Base-by-base conservation (phyloP, 2,888 invertebrate species). In the Patella pellucida region DNA sequence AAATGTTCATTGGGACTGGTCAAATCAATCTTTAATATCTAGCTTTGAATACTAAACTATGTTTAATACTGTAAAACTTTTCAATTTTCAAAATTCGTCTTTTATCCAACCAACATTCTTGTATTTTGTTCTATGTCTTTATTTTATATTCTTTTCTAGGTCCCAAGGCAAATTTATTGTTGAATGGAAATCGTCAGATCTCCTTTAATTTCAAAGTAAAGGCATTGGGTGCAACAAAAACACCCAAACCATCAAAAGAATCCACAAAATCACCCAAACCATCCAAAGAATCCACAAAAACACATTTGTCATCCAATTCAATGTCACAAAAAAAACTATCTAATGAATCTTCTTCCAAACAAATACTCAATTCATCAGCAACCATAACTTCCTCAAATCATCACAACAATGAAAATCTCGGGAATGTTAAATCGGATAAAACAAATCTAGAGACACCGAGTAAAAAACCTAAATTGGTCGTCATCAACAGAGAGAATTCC, bases 401-500 rank as follows among this genome's bases (percentile, higher is more conserved):
- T 4, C 41, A 7, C 9, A 41, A 41, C 41, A 41, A 41, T 41
- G 41, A 9, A 0, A 41, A 41, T 41, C 5, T 41, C 7, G 31
- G 5, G 7, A 41, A 41, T 5, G 31, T 41, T 41, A 41, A 41
- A 41, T 41, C 31, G 5, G 31, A 7, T 41, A 41, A 41, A 41
- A 41, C 31, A 41, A 9, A 41, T 41, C 14, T 62, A 23, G 31
- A 51, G 72, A 76, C 11, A 79, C 5, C 2, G 52, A 73, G 31
- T 16, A 27, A 7, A 9, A 80, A 81, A 78, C 81, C 81, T 3
- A 82, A 82, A 75, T 79, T 83, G 23, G 81, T 81, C 16, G 72
- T 84, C 14, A 77, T 85, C n/a, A 84, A 85, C 52, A 68, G 72
- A 12, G 76, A 82, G 54, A 82, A 79, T 52, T 84, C 84, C 4